Evolutionary conservation across 2,797 vertebrate species (phyloP).

Genomic region (Enteromius thamalakanensis): DNA sequence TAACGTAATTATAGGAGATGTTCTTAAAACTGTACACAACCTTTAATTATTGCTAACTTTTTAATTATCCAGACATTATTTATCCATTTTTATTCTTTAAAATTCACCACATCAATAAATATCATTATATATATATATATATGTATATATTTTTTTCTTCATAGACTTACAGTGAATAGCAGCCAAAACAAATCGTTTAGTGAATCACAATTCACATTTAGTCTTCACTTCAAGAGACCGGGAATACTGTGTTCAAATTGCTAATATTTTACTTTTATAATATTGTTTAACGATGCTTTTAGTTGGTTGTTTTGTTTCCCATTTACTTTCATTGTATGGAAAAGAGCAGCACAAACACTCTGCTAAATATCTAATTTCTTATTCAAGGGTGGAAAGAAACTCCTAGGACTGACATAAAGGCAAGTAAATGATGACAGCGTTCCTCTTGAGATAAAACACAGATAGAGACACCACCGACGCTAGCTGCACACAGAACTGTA

Average conservation of each 20-base stretch:
- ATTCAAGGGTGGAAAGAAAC: not conserved
- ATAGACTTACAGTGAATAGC: not conserved
- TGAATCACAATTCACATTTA: constrained; percentile 1
- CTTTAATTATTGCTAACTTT: not conserved
- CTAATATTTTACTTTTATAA: not conserved
- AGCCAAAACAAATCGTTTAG: not conserved
- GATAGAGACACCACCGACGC: not conserved
- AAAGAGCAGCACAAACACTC: not conserved
- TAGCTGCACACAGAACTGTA: not conserved
- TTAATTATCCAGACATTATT: not conserved
- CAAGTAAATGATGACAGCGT: not conserved
- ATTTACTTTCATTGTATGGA: not conserved
- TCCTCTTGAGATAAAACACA: constrained; percentile 2
- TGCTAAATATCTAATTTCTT: not conserved
- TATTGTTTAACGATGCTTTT: not conserved
- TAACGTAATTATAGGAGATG: not conserved
- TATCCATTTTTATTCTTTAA: not conserved
- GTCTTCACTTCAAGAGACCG: not conserved
- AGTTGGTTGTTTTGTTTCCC: not conserved
- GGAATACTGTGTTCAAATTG: not conserved
- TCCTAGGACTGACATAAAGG: not conserved
- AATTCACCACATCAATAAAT: not conserved
- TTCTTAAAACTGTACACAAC: not conserved
- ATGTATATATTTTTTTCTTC: not conserved
- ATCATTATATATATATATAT: not conserved